Evolutionary conservation across 1,140 invertebrate species (phyloP).

Genomic region (Drosophila repletoides): DNA sequence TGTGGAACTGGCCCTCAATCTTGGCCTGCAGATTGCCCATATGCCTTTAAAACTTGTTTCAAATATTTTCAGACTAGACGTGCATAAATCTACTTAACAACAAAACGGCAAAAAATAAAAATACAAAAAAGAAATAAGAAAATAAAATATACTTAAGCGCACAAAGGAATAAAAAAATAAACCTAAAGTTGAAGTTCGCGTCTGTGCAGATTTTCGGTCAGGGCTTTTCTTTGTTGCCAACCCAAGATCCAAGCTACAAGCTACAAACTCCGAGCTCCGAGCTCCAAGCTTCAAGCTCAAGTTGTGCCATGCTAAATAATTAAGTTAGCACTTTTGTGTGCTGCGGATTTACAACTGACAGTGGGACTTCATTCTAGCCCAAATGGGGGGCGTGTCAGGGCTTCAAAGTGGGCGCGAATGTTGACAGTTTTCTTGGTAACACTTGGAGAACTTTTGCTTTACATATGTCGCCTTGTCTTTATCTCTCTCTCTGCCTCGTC

Average conservation of each 20-base stretch:
- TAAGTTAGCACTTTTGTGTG: conserved; percentile 77
- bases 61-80: conserved; percentile 78
- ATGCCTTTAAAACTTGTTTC: conserved; percentile 78
- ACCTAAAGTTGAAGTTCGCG: conserved; percentile 55
- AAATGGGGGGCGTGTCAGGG: conserved; percentile 2
- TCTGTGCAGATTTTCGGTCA: conserved; percentile 58
- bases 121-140: conserved; percentile 15
- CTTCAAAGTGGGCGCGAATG: conserved; percentile 14
- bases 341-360: conserved; percentile 67
- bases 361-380: conserved; percentile 37
- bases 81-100: conserved; percentile 81
- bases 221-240: conserved; percentile 72
- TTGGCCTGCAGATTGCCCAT: conserved; percentile 53
- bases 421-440: conserved; percentile 68
- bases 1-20: too few relatives aligned
- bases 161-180: conserved; percentile 34
- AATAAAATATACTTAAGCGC: conserved; percentile 38
- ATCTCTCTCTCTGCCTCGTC: too few relatives aligned
- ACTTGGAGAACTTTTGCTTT: conserved; percentile 46
- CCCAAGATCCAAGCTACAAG: too few relatives aligned
- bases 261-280: too few relatives aligned
- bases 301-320: conserved; percentile 77
- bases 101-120: conserved; percentile 46
- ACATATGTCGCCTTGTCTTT: conserved; percentile 54
- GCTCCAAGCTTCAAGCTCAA: conserved; percentile 49